Evolutionary conservation across 2,797 vertebrate genomes (phyloP).

Genomic region (Heteromormyrus szaboi): DNA sequence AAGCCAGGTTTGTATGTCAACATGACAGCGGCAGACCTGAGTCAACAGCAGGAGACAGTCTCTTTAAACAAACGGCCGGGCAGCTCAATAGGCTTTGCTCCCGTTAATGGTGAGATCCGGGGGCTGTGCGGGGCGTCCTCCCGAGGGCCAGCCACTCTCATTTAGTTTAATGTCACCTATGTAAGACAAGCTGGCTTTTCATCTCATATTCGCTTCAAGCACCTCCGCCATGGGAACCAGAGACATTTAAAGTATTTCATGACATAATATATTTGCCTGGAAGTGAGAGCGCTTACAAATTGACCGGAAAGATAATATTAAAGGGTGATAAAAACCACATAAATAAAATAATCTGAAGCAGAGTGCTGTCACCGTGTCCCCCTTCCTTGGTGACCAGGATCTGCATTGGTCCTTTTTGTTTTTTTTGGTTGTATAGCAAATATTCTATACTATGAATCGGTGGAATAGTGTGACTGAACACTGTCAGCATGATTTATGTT

Average conservation of each 20-base stretch:
- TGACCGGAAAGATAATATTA: not conserved
- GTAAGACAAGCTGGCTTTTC: slow-evolving; percentile 73
- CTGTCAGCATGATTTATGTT: not conserved
- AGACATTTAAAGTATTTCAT: slow-evolving; percentile 50
- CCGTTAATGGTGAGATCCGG: slow-evolving; percentile 68
- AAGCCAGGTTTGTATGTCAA: slow-evolving; percentile 20
- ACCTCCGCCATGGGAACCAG: slow-evolving; percentile 56
- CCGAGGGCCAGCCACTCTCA: slow-evolving; percentile 53
- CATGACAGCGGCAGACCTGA: slow-evolving; percentile 42
- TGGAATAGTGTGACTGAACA: not conserved
- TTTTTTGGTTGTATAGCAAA: not conserved
- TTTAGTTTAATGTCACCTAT: slow-evolving; percentile 78
- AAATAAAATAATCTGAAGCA: slow-evolving; percentile 7
- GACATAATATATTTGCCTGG: slow-evolving; percentile 13
- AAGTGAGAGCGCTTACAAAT: not conserved
- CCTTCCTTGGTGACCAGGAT: not conserved
- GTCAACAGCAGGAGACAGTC: slow-evolving; percentile 62
- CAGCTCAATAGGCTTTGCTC: slow-evolving; percentile 68
- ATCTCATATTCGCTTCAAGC: slow-evolving; percentile 59
- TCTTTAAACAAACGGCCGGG: slow-evolving; percentile 38
- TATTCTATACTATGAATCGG: not conserved
- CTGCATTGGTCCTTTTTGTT: not conserved
- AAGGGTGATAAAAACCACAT: not conserved
- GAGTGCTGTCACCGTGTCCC: not conserved
- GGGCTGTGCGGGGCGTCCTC: slow-evolving; percentile 48